Base-by-base conservation (phyloP, 2,113 vertebrate genomes). In the Sebastes fasciatus region DNA sequence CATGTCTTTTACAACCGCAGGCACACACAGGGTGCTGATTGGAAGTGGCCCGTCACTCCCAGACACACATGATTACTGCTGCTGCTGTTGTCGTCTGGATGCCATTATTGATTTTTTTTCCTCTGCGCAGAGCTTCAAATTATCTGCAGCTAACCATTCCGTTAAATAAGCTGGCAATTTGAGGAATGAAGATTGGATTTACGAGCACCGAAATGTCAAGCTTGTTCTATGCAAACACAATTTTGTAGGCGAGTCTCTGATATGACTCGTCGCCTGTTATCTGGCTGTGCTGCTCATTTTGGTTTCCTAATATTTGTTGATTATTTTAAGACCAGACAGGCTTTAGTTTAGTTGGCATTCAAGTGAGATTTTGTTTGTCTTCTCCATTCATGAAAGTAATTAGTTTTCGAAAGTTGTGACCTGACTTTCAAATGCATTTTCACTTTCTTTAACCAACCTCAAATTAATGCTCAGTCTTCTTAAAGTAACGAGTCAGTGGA, bases 91-190 rank as follows among this genome's bases (percentile, higher is more conserved):
- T 87, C 13, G 9, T 85, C 62, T 86, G 34, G 75, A 66, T 76
- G 54, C 71, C 64, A 52, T 26, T 73, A 77, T 84, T 86, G 80
- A 78, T 90, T 79, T 10, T 55, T 8, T 23, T 61, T 51, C 26
- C 61, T 77, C 49, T 60, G 51, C 1, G 0, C 64, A 70, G 19
- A 64, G 80, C 60, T 71, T 57, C 55, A 79, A 66, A 82, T 86
- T 75, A 82, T 82, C 74, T 78, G 55, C 86, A 86, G 55, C 69
- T 64, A 86, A 86, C 52, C 58, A 79, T 86, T 85, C 79, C 21
- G 1, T 87, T 79, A 69, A 90, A 91, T 87, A 82, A 89, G 80
- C 74, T 77, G 77, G 86, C 81, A 91, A 80, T 90, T 87, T 85
- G 65, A 79, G 54, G 58, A 68, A 66, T 81, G 26, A 51, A 79